Conservation (phyloP, 2,113 vertebrate genomes). For the Phyllopteryx taeniolatus region DNA sequence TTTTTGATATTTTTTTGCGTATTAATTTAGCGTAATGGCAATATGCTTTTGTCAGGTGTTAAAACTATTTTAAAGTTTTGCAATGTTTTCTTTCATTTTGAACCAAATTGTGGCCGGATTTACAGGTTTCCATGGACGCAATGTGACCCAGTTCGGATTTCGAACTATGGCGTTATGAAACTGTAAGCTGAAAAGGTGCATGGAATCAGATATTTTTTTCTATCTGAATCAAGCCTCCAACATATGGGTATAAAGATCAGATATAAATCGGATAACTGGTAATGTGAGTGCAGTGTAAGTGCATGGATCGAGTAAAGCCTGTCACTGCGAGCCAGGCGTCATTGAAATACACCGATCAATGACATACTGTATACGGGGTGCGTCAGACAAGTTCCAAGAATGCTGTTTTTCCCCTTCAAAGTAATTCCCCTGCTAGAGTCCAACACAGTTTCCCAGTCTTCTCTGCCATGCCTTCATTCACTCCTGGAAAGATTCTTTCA, state of each 20-base stretch:
- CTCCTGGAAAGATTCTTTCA: too few species aligned
- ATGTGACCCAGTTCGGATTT: background rate
- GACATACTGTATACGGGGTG: background rate
- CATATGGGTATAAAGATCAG: background rate
- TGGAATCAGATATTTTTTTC: background rate
- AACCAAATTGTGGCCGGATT: background rate
- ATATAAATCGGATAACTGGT: background rate
- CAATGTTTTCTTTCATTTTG: background rate
- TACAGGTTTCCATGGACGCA: background rate
- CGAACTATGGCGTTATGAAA: background rate
- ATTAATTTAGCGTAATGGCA: background rate
- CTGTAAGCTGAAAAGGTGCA: background rate
- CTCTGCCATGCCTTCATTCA: too few species aligned
- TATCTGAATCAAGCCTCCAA: background rate
- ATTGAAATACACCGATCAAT: background rate
- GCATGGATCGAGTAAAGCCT: background rate
- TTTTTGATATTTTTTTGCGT: too few species aligned
- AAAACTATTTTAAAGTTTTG: background rate
- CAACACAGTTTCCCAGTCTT: too few species aligned
- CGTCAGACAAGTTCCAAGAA: background rate
- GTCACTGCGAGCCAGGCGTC: background rate
- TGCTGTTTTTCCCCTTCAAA: background rate
- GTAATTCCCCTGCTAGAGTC: too few species aligned
- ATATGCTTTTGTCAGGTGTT: background rate
- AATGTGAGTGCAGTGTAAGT: background rate